Evolutionary conservation across 2,113 vertebrate species (phyloP).

Genomic region (Ptilorrhoa leucosticta): DNA sequence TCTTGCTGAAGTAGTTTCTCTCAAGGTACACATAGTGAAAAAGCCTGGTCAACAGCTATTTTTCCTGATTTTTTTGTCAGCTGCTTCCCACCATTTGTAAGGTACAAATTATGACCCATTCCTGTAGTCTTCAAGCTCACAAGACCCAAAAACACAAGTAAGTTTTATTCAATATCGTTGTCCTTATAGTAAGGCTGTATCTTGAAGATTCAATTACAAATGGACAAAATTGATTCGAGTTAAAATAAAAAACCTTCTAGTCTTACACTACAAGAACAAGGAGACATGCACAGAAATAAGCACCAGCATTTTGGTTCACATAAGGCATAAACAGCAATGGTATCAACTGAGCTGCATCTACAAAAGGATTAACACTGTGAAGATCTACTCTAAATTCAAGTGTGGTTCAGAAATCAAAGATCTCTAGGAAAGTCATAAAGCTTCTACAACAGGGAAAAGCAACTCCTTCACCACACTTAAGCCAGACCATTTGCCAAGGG

Average conservation of each 20-base stretch:
- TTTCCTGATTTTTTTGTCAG: background rate
- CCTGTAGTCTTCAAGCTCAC: background rate
- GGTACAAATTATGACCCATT: background rate
- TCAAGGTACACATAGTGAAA: background rate
- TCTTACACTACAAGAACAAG: background rate
- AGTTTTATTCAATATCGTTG: background rate
- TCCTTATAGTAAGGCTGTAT: background rate
- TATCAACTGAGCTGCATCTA: background rate
- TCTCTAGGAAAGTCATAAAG: background rate
- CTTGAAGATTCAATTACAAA: background rate
- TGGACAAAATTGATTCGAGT: background rate
- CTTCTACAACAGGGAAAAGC: fast-evolving
- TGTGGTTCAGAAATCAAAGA: background rate
- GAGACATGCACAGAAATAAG: background rate
- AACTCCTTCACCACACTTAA: background rate
- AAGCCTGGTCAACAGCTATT: background rate
- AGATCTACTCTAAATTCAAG: background rate
- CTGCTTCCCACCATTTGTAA: background rate
- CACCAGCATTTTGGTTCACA: background rate
- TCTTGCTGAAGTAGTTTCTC: background rate
- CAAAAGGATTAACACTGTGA: background rate
- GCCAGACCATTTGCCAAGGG: background rate
- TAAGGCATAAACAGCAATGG: background rate
- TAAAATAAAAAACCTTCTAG: background rate
- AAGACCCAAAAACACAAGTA: background rate